Base-by-base conservation (phyloP, 2,888 invertebrate genomes). In the Noctua janthina region DNA sequence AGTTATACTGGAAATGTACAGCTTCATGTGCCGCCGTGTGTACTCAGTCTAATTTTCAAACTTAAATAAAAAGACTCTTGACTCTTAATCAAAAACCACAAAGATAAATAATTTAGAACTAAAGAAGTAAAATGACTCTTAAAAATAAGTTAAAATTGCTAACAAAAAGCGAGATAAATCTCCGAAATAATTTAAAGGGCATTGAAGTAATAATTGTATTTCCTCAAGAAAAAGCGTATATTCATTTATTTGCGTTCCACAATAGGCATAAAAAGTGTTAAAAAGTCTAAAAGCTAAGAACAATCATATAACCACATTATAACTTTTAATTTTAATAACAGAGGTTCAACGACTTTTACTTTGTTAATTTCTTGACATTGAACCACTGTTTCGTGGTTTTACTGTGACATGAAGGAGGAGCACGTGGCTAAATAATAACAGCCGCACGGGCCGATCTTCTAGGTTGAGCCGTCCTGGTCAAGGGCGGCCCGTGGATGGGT, bases 171-270 rank as follows among this genome's bases (percentile, higher is more conserved):
- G 29, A 67, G 20, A 23, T 67, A 46, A 68, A 68, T 73, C 17
- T n/a, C 23, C 13, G 43, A 73, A 29, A 46, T 20, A 74, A 51
- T 56, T 76, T 35, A 46, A 46, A 46, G 35, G 2, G n/a, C 4
- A 59, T 75, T 75, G n/a, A 74, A 70, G 23, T 76, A 56, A 75
- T 56, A 77, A 77, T 46, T 59, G 6, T 76, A 59, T 77, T 54
- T 59, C 7, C 71, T 46, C 11, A 51, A 54, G 20, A 23, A 76
- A 3, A 6, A 17, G 23, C 20, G 29, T 23, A 23, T 4, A 46
- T n/a, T 68, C 15, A n/a, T 46, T 68, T 46, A 68, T 46, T 68
- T 68, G n/a, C 15, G 15, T 68, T 8, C 3, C 15, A n/a, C 46
- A 68, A 68, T n/a, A 46, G 46, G 3, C 43, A 68, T 68, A n/a